A percentile compares a stretch with the other conserved stretches of the same genome.
Evolutionary conservation across 2,888 invertebrate genomes (phyloP).

Genomic region (Phortica okadai): DNA sequence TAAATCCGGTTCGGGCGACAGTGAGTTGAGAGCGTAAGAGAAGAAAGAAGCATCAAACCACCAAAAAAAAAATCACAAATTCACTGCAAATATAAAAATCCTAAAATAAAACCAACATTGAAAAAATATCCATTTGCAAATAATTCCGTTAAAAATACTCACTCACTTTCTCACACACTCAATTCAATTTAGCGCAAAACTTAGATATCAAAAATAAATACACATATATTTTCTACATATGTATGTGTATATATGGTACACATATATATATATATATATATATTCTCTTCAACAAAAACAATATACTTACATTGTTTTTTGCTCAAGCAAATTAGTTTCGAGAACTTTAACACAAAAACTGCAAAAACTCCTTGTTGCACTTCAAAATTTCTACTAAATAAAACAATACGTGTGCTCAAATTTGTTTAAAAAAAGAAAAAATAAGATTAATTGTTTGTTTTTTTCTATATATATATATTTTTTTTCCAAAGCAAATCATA

Average conservation of each 20-base stretch:
- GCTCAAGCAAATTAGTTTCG: constrained; percentile 7
- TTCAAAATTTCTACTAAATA: background rate
- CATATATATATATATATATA: no score
- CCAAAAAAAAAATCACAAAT: constrained; percentile 18
- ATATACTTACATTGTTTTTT: background rate
- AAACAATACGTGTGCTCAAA: background rate
- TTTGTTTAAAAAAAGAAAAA: background rate
- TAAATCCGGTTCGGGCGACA: constrained; percentile 10
- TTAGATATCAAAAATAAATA: constrained; percentile 3
- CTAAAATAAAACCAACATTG: constrained; percentile 20
- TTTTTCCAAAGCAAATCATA: background rate
- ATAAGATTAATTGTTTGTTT: background rate
- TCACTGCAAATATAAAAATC: constrained; percentile 18
- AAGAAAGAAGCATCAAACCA: constrained; percentile 29
- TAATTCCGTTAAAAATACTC: constrained; percentile 19
- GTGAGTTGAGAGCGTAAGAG: constrained; percentile 36
- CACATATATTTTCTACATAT: background rate
- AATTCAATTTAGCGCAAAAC: constrained; percentile 20
- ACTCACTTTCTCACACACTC: constrained; percentile 8
- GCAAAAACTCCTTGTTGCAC: background rate
- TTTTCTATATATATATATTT: constrained; percentile 16
- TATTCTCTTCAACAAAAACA: background rate
- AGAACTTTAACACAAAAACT: background rate
- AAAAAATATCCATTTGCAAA: constrained; percentile 27
- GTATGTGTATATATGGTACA: background rate